Evolutionary conservation across 2,113 vertebrate species (phyloP), one percentile per base, ranked within the genome.

Genomic region (Amphiprion ocellaris): DNA sequence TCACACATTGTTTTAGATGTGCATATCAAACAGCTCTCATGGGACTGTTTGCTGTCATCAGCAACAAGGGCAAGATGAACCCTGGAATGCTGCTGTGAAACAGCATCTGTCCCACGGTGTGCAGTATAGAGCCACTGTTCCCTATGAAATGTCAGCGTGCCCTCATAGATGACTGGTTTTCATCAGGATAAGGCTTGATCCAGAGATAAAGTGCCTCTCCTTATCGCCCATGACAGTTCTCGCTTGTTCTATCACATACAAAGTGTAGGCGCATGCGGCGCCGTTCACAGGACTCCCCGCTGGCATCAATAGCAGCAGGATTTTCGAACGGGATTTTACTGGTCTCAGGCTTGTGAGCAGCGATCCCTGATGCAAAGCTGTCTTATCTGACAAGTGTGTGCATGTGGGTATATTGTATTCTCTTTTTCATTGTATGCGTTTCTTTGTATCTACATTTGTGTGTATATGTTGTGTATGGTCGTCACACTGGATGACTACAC

Each of bases 271-370:
- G 16, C 70, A 76, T 8, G 41, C 72, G 10, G 28, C 1, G 19
- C 15, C 3, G 17, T 56, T 90, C 84, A 67, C 84, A 81, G 58
- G 82, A 50, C 75, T 81, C 87, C 86, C 85, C 0, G 44, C 77
- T 85, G 83, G 79, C 79, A 77, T 87, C 91, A 82, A 73, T 74
- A 83, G 87, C 85, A 44, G 70, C 75, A 72, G 87, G 87, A 83
- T 89, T 90, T 88, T 81, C 15, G 21, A 90, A 66, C 33, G 72
- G 83, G 88, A 91, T 93, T 93, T 90, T 60, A 53, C 78, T 77
- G 73, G 84, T 79, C 78, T 87, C 68, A 64, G 74, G 62, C 67
- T 85, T 83, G 72, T 76, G 83, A 93, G 88, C 78, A 72, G 50
- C n/a, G 72, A 93, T 90, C 85, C 65, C 81, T 83, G 77, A 87